Base-by-base conservation (phyloP, 2,888 invertebrate genomes). In the Scaptomyza flava region DNA sequence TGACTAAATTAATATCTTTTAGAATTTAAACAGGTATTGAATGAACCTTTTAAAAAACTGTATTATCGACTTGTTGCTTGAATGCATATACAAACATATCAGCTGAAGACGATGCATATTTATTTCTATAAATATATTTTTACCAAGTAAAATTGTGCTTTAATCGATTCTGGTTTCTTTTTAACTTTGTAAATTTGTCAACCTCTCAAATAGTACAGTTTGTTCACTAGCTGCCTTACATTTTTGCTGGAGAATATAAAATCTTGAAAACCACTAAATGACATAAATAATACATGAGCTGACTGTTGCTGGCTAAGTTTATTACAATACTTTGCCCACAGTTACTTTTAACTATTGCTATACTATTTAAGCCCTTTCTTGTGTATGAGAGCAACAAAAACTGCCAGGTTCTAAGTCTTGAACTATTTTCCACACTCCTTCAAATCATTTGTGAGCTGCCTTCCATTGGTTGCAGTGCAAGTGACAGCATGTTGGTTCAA, bases 401-500 rank as follows among this genome's bases (percentile, higher is more conserved):
- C 53, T 42, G 31, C 34, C 45, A 31, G 36, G 14, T 46, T 30
- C 34, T 48, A 47, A 27, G n/a, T 7, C 36, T 12, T n/a, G 30
- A 12, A 33, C 23, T 20, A 38, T 33, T 12, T 7, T 8, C 38
- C 60, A n/a, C 43, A 58, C 70, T 56, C 20, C 52, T 36, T 33
- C 41, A 53, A 50, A 60, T 63, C 62, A 50, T 50, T 53, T 41
- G 14, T 17, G 54, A 66, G 75, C 30, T 46, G 43, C 41, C 38
- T 60, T 57, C 52, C 9, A 11, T 20, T 66, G 46, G 36, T 34
- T 46, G 45, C n/a, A 38, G 67, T 87, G 84, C 85, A 75, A 79
- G 59, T 85, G 84, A 85, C 84, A 87, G 72, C 34, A n/a, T 50
- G 77, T 66, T 78, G 69, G 79, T 79, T 87, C 75, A 77, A 75